phyloP scores from a whole-genome alignment of 2,113 vertebrate species.

The Pedetes capensis region DNA sequence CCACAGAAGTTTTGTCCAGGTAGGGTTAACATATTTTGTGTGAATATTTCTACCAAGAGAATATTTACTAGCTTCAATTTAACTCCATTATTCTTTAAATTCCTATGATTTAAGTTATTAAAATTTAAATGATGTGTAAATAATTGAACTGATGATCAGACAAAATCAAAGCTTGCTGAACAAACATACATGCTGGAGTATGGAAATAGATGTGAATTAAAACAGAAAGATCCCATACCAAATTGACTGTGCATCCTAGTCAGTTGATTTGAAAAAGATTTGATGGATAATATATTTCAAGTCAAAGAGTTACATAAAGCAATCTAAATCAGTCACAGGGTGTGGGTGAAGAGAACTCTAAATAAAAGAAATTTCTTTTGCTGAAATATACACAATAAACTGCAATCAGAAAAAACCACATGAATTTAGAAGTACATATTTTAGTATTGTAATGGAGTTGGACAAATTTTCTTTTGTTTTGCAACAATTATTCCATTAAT shows the following conservation, averaged over 20 bases:
- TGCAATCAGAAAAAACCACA: neutral
- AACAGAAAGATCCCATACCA: conserved; percentile 25
- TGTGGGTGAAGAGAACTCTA: neutral
- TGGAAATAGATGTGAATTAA: conserved; percentile 64
- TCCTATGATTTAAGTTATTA: conserved; percentile 72
- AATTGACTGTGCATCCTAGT: conserved; percentile 50
- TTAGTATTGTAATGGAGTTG: neutral
- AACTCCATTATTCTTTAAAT: conserved; percentile 69
- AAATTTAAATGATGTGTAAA: conserved; percentile 75
- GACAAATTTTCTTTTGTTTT: neutral
- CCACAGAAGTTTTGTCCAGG: neutral
- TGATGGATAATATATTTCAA: conserved; percentile 56
- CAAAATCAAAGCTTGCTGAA: conserved; percentile 60
- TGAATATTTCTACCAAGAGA: conserved; percentile 49
- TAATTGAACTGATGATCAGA: conserved; percentile 67
- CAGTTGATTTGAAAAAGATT: conserved; percentile 58
- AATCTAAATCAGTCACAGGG: neutral
- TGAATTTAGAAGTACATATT: neutral
- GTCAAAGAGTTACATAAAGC: neutral
- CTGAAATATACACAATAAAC: neutral
- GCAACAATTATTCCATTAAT: neutral
- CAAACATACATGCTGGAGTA: conserved; percentile 50
- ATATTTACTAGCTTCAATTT: conserved; percentile 48
- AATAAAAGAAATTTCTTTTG: neutral
- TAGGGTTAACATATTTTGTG: conserved; percentile 47